phyloP scores from a whole-genome alignment of 1,140 invertebrate species.

The Drosophila nikananu region DNA sequence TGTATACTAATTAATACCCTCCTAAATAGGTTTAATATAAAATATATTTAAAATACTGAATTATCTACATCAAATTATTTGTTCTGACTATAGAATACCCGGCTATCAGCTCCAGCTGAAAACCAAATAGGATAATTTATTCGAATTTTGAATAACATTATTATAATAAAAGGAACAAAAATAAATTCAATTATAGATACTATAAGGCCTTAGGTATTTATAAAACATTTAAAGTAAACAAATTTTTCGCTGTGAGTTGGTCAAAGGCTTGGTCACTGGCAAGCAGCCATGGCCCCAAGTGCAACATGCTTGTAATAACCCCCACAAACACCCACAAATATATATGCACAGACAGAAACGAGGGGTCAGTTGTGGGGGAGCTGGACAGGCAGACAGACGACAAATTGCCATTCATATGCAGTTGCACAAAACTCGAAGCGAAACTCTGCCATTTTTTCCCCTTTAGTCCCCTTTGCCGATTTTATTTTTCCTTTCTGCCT shows the following conservation, averaged over 20 bases:
- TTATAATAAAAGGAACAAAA: too few species aligned
- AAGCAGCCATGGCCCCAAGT: conserved; percentile 55
- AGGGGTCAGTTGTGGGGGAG: conserved; percentile 14
- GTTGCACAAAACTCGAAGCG: conserved; percentile 49
- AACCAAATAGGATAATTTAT: too few species aligned
- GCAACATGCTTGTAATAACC: conserved; percentile 74
- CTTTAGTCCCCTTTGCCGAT: conserved; percentile 7
- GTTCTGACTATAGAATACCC: neutral
- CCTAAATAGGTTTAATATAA: neutral
- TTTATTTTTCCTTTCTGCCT: conserved; percentile 38
- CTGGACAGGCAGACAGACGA: conserved; percentile 52
- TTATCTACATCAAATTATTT: neutral
- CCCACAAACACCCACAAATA: conserved; percentile 11
- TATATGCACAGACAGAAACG: conserved; percentile 16
- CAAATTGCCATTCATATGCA: conserved; percentile 82
- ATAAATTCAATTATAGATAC: too few species aligned
- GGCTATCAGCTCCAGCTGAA: too few species aligned
- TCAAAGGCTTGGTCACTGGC: conserved; percentile 41
- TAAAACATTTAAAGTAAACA: neutral
- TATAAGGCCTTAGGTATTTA: neutral
- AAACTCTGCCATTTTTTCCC: conserved; percentile 42
- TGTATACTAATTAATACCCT: too few species aligned
- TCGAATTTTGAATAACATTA: too few species aligned
- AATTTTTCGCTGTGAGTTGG: conserved; percentile 4
- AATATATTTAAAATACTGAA: too few species aligned